A percentile compares a stretch with the other conserved stretches of the same genome.
Conservation (phyloP, 1,140 invertebrate genomes). For the Drosophila bocqueti region DNA sequence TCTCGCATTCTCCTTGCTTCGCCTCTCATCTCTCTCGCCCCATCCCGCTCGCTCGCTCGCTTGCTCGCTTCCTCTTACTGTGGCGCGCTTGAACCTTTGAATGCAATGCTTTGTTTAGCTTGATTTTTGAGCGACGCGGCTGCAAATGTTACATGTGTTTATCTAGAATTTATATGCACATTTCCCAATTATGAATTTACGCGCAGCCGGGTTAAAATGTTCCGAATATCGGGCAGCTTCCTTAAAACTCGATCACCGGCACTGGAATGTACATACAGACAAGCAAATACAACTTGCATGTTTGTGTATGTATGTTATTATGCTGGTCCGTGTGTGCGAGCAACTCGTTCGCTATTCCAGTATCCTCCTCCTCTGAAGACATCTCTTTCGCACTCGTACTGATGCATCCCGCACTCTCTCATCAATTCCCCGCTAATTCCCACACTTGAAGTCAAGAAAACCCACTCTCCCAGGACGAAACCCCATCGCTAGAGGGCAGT, state of each 20-base stretch:
- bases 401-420: constrained; percentile 13
- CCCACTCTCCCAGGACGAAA: constrained; percentile 2
- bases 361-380: constrained; percentile 39
- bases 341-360: constrained; percentile 44
- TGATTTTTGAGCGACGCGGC: constrained; percentile 55
- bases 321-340: constrained; percentile 2
- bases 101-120: constrained; percentile 76
- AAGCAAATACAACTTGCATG: background rate
- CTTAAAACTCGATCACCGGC: constrained; percentile 29
- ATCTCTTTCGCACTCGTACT: constrained; percentile 18
- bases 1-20: constrained; percentile 59
- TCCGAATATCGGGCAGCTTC: constrained; percentile 12
- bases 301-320: constrained; percentile 10
- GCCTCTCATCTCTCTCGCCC: constrained; percentile 28
- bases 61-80: constrained; percentile 26
- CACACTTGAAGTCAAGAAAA: constrained; percentile 2
- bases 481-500: constrained; percentile 12
- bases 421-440: constrained; percentile 15
- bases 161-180: constrained; percentile 68
- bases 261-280: constrained; percentile 9
- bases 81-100: constrained; percentile 56
- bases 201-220: background rate
- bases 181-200: constrained; percentile 64
- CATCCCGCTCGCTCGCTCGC: constrained; percentile 27
- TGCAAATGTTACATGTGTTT: constrained; percentile 77